Percentiles rank a stretch among this genome's conserved stretches.
Conservation (phyloP, 2,113 vertebrate genomes). For the Malurus melanocephalus region DNA sequence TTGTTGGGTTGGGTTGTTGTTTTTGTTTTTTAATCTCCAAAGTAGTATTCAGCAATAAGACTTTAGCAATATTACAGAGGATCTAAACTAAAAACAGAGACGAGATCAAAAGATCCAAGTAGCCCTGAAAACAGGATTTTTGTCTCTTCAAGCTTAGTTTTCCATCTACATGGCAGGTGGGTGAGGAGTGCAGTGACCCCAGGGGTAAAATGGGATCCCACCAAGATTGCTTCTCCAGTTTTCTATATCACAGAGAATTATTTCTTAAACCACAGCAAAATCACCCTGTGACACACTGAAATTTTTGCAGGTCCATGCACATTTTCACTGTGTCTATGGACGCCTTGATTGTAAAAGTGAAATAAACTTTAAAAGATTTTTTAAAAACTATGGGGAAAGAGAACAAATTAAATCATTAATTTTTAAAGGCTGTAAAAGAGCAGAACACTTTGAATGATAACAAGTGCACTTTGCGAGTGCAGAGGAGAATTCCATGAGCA, state of each 20-base stretch:
- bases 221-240: background rate
- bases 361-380: background rate
- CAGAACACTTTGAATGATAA: background rate
- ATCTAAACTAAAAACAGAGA: background rate
- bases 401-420: background rate
- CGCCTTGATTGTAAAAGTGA: background rate
- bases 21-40: background rate
- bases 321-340: background rate
- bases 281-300: rapidly evolving
- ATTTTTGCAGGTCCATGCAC: background rate
- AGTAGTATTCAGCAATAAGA: background rate
- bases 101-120: background rate
- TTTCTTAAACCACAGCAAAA: background rate
- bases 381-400: background rate
- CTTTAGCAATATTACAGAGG: background rate
- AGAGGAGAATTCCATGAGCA: background rate
- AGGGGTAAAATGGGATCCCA: background rate
- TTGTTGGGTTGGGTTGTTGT: background rate
- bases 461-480: background rate
- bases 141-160: background rate
- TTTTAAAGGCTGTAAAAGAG: background rate
- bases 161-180: background rate
- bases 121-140: background rate
- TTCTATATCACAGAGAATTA: background rate
- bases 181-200: background rate